Base-by-base conservation (phyloP, 2,113 vertebrate species). In the Datnioides undecimradiatus region DNA sequence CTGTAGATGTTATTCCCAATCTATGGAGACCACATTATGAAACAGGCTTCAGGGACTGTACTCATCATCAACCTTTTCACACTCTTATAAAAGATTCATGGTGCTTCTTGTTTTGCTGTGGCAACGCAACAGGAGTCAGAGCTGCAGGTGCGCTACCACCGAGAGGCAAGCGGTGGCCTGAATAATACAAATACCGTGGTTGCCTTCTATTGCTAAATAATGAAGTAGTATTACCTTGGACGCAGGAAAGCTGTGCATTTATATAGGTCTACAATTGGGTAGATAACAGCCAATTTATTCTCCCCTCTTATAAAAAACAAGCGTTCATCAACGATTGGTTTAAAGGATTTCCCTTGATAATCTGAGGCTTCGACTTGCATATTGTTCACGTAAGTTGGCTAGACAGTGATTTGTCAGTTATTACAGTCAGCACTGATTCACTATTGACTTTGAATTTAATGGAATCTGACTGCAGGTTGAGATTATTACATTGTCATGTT, bases 1-100 rank as follows among this genome's bases (percentile, higher is more conserved):
- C 57, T 59, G 55, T 63, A 33, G 43, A 78, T 68, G 73, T 63
- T 81, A 36, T 73, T 75, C 45, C 65, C 43, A 31, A 78, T 83
- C 64, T 76, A 67, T 67, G 52, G 88, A 65, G 88, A 74, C 57
- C 19, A 29, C 74, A 76, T 91, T 89, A 86, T 58, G n/a, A 84
- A 87, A 83, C 75, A 40, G 76, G 54, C 87, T 88, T 89, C 63
- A 21, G 89, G 86, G 86, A 89, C 73, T 49, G 63, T 55, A 62
- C 83, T 85, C 83, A 87, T 91, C 82, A 87, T 84, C 87, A 88
- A 77, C 87, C 89, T 83, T 80, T 89, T 90, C 70, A 88, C 82
- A 83, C 82, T 73, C 79, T 80, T 65, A 91, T 93, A 82, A 92
- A 94, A 92, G 75, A 93, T 91, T 93, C 88, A 93, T 93, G 83